These are phyloP conservation scores for Apis cerana DNA, from an alignment of 1,140 invertebrate species.

Conservation along the genomic window DNA sequence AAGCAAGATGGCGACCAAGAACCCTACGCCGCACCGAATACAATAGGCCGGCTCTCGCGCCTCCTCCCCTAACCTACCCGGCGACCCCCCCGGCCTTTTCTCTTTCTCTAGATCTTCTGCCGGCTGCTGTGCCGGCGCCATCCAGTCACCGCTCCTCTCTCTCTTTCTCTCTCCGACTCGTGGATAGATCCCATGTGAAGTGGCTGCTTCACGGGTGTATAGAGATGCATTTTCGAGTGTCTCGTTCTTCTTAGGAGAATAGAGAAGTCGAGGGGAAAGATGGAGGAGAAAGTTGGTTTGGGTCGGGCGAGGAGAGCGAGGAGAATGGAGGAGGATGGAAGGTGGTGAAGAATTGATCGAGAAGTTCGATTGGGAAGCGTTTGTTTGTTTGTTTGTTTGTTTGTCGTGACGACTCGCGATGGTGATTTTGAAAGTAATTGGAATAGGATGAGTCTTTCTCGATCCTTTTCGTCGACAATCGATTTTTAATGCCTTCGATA, in stretches of 20 bases:
- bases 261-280: not conserved
- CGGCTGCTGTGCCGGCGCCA: slow-evolving; percentile 37
- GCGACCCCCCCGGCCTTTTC: slow-evolving; percentile 59
- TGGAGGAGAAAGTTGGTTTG: not conserved
- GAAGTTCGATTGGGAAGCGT: not conserved
- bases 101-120: slow-evolving; percentile 59
- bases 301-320: not conserved
- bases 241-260: not conserved
- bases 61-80: slow-evolving; percentile 34
- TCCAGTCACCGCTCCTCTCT: slow-evolving; percentile 32
- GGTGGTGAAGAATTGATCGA: not conserved
- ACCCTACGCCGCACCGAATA: slow-evolving; percentile 76
- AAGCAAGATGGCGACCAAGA: slow-evolving; percentile 80
- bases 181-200: slow-evolving; percentile 2
- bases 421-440: no score
- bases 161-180: not conserved
- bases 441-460: no score
- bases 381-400: no score
- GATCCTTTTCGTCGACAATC: no score
- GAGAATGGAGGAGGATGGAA: not conserved
- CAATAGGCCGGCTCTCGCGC: slow-evolving; percentile 72
- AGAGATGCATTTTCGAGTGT: slow-evolving; percentile 4
- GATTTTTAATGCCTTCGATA: no score
- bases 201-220: not conserved
- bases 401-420: no score